These are phyloP conservation scores for Siniperca chuatsi DNA, from an alignment of 2,113 vertebrate genomes.

Conservation along the genomic window DNA sequence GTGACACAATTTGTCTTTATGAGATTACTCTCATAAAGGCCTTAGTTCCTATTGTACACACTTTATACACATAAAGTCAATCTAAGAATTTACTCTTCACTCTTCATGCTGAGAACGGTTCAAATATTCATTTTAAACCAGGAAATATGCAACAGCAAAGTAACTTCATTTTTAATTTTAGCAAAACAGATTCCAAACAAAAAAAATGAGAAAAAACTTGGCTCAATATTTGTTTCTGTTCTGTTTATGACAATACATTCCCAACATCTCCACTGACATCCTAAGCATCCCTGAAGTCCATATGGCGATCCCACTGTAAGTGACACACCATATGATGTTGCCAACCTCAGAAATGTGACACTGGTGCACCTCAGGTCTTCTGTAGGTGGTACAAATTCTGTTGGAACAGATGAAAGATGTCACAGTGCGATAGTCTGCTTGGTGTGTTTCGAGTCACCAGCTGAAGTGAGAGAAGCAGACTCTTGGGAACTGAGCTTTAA, in stretches of 20 bases:
- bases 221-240: not conserved
- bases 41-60: too few relatives aligned
- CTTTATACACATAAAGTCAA: not conserved
- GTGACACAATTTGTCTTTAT: constrained; percentile 10
- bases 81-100: not conserved
- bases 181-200: not conserved
- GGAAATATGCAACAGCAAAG: not conserved
- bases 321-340: constrained; percentile 46
- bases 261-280: not conserved
- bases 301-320: constrained; percentile 45
- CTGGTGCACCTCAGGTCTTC: constrained; percentile 31
- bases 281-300: constrained; percentile 36
- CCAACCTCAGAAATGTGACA: constrained; percentile 20
- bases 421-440: not conserved
- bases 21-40: not conserved
- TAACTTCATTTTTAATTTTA: not conserved
- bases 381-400: constrained; percentile 68
- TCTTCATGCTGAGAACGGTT: not conserved
- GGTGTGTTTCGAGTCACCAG: not conserved
- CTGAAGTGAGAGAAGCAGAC: constrained; percentile 17
- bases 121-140: not conserved
- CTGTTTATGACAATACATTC: not conserved
- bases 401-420: not conserved
- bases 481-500: constrained; percentile 9
- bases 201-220: constrained; percentile 11